phyloP scores from a whole-genome alignment of 2,888 invertebrate genomes.

The Bombyx huttoni region DNA sequence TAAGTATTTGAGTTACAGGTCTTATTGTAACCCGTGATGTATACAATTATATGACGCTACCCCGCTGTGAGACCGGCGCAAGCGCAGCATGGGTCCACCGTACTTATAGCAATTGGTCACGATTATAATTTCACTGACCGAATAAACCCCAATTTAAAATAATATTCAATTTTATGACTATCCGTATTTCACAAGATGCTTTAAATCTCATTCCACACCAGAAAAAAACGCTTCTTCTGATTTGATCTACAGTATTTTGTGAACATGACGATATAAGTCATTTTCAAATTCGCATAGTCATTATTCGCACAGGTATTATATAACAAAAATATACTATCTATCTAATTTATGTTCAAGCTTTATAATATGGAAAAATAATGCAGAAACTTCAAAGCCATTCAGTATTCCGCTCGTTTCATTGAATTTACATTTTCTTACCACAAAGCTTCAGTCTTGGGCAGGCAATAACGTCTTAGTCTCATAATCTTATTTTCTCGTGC shows the following conservation, averaged over 20 bases:
- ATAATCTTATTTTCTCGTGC: constrained; percentile 36
- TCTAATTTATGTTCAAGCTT: neutral
- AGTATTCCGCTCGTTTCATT: constrained; percentile 11
- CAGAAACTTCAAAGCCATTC: constrained; percentile 13
- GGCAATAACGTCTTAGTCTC: constrained; percentile 31
- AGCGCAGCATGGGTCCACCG: constrained; percentile 38
- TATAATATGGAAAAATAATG: constrained; percentile 1
- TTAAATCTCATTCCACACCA: neutral
- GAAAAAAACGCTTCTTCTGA: neutral
- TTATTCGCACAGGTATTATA: neutral
- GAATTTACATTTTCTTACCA: constrained; percentile 39
- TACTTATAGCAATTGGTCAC: constrained; percentile 57
- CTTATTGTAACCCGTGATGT: constrained; percentile 17
- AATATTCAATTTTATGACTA: constrained; percentile 21
- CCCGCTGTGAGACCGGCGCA: constrained; percentile 45
- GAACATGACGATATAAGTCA: neutral
- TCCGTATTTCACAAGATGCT: constrained; percentile 2
- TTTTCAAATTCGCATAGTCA: neutral
- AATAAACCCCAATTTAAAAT: constrained; percentile 37
- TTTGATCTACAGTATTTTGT: neutral
- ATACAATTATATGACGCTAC: constrained; percentile 24
- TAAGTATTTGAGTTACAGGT: neutral
- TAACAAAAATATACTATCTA: too few relatives aligned
- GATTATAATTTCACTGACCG: constrained; percentile 49
- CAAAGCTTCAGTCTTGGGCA: constrained; percentile 27